Evolutionary conservation across 1,140 invertebrate species (phyloP).

Genomic region (Dryas iulia): DNA sequence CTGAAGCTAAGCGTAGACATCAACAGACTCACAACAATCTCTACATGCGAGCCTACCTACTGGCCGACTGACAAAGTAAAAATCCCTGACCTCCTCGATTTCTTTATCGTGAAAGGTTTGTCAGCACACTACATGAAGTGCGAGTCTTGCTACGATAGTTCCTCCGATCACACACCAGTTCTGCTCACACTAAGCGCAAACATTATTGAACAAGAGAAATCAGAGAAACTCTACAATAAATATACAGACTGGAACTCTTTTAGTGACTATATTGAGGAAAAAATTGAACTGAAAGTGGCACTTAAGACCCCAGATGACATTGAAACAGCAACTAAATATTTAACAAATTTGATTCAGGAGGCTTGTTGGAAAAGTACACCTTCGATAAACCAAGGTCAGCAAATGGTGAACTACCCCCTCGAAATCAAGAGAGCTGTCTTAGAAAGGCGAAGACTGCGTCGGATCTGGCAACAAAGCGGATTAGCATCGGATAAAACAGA

Average conservation of each 20-base stretch:
- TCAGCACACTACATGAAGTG: constrained; percentile 5
- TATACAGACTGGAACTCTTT: constrained; percentile 32
- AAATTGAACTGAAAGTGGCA: constrained; percentile 5
- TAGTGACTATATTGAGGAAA: constrained; percentile 21
- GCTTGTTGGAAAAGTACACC: constrained; percentile 28
- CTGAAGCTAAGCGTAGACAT: not conserved
- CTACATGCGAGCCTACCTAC: not conserved
- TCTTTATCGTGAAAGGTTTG: constrained; percentile 5
- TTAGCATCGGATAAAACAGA: not conserved
- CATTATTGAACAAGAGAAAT: not conserved
- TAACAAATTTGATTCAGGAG: constrained; percentile 40
- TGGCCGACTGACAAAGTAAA: not conserved
- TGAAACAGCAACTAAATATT: constrained; percentile 18
- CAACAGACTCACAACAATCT: not conserved
- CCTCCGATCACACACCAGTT: constrained; percentile 26
- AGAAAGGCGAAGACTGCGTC: not conserved
- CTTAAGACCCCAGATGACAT: constrained; percentile 31
- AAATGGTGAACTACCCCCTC: not conserved
- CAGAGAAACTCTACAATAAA: constrained; percentile 6
- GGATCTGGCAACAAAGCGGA: not conserved
- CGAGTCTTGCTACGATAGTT: constrained; percentile 25
- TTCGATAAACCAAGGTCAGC: not conserved
- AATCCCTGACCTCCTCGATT: not conserved
- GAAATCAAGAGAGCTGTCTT: not conserved
- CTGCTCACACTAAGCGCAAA: constrained; percentile 15